Percentiles rank a stretch among this genome's conserved stretches.
These are phyloP conservation scores for Oopsacas minuta DNA, from an alignment of 37 sponge, comb jelly and placozoan genomes.

Conservation along the genomic window DNA sequence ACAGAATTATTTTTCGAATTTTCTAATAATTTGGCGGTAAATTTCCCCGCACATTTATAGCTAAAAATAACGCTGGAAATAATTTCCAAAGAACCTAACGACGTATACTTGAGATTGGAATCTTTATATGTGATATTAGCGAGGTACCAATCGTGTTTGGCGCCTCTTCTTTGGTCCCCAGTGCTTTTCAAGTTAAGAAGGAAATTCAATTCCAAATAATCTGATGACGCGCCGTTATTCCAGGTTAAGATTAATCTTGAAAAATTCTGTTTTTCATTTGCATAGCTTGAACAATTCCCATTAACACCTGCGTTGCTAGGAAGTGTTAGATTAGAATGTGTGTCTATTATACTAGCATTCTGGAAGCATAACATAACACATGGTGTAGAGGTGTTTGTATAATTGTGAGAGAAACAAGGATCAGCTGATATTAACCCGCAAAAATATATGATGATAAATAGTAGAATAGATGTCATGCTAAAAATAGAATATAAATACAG, in stretches of 20 bases:
- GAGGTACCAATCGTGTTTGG: slow-evolving; percentile 17
- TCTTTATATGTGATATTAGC: not conserved
- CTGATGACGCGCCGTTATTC: not conserved
- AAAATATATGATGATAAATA: too few relatives aligned
- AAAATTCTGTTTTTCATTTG: not conserved
- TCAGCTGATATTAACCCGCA: not conserved
- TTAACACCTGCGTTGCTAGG: not conserved
- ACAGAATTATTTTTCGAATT: not conserved
- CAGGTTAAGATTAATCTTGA: not conserved
- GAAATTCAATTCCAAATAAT: not conserved
- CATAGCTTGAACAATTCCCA: not conserved
- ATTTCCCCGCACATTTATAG: not conserved
- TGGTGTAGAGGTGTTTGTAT: not conserved
- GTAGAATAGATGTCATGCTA: too few relatives aligned
- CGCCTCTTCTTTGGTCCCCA: not conserved
- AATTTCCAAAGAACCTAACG: not conserved
- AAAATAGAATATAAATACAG: too few relatives aligned
- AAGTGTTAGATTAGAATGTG: not conserved
- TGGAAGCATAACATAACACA: not conserved
- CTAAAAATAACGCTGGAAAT: not conserved
- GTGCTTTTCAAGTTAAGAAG: not conserved
- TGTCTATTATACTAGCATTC: not conserved
- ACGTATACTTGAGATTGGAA: not conserved
- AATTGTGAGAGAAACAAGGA: not conserved
- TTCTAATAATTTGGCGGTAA: not conserved